Evolutionary conservation across 2,797 vertebrate species (phyloP).

Genomic region (Peromyscus melanophrys): DNA sequence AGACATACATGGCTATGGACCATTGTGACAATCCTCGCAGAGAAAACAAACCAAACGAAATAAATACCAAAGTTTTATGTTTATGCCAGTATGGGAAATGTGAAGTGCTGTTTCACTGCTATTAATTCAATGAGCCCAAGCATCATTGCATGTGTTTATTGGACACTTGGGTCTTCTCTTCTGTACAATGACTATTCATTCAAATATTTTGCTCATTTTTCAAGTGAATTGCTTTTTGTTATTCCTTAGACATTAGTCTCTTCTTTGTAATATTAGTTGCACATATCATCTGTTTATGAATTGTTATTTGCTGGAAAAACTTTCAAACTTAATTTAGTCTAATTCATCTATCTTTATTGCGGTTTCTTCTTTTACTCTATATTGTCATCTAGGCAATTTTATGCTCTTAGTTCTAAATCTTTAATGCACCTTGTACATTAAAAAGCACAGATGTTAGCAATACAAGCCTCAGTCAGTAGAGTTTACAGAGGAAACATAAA

Average conservation of each 20-base stretch:
- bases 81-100: slow-evolving; percentile 2
- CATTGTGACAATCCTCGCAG: background rate
- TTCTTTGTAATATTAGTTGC: background rate
- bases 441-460: background rate
- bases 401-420: background rate
- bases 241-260: background rate
- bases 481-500: background rate
- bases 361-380: slow-evolving; percentile 14
- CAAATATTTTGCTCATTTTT: slow-evolving; percentile 52
- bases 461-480: background rate
- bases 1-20: background rate
- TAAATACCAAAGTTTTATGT: slow-evolving; percentile 18
- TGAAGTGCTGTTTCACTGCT: slow-evolving; percentile 18
- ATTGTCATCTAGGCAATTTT: slow-evolving; percentile 10
- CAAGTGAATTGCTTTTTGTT: slow-evolving; percentile 28
- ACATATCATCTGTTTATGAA: background rate
- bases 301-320: background rate
- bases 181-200: background rate
- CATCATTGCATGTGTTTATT: slow-evolving; percentile 48
- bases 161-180: slow-evolving; percentile 5
- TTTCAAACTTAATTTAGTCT: slow-evolving; percentile 31
- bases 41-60: slow-evolving; percentile 45
- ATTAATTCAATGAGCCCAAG: slow-evolving; percentile 50
- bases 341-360: background rate
- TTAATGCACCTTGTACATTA: background rate